Evolutionary conservation across 2,888 invertebrate species (phyloP).

Genomic region (Altica lythri): DNA sequence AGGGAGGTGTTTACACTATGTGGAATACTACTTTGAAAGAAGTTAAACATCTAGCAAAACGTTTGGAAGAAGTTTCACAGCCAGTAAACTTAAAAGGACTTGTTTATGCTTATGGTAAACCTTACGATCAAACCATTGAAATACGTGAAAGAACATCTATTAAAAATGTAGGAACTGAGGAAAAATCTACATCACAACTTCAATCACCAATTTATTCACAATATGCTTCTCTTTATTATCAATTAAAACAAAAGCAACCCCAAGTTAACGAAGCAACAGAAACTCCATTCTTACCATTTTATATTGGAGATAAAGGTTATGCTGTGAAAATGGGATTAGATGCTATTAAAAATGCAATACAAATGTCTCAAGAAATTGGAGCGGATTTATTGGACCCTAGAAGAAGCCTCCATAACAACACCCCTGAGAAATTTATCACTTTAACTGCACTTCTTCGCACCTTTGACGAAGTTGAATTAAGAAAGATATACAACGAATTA

Average conservation of each 20-base stretch:
- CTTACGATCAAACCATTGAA: conserved; percentile 43
- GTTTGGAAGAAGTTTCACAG: conserved; percentile 54
- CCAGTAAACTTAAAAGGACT: conserved; percentile 60
- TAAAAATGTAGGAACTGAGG: too few relatives aligned
- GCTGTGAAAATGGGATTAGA: conserved; percentile 51
- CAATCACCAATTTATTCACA: too few relatives aligned
- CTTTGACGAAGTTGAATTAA: conserved; percentile 67
- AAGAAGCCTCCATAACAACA: conserved; percentile 62
- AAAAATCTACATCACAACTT: too few relatives aligned
- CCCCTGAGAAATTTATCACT: conserved; percentile 67
- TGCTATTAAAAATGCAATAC: conserved; percentile 46
- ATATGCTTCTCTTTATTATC: too few relatives aligned
- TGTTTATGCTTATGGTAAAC: conserved; percentile 60
- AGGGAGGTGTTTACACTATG: conserved; percentile 60
- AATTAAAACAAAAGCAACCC: conserved; percentile 51
- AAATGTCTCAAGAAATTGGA: conserved; percentile 63
- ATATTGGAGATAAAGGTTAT: conserved; percentile 59
- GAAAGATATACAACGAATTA: conserved; percentile 61
- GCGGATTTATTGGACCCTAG: conserved; percentile 64
- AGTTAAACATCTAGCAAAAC: conserved; percentile 53
- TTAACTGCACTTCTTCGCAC: conserved; percentile 63
- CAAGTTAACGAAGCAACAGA: conserved; percentile 54
- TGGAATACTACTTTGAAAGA: conserved; percentile 60
- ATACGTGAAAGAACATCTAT: conserved; percentile 2
- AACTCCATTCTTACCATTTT: conserved; percentile 58